These are phyloP conservation scores for Aplidium turbinatum DNA, from an alignment of 23 tunicate species.

Conservation along the genomic window DNA sequence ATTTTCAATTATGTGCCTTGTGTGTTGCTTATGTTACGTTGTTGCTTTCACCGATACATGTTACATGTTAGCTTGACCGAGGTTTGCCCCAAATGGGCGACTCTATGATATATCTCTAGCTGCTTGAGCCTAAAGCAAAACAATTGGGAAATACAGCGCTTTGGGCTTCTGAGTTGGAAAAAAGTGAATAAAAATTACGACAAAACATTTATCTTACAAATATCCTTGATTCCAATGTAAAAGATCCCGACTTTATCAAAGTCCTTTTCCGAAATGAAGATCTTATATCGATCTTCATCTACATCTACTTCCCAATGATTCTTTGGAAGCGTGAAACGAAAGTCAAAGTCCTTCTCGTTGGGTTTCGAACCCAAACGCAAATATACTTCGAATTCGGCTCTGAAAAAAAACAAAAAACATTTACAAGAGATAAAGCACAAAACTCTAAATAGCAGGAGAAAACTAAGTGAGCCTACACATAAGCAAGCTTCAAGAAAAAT, in stretches of 20 bases:
- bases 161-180: no score
- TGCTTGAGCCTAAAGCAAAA: no score
- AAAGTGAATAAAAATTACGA: no score
- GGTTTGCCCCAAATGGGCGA: no score
- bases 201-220: slow-evolving; percentile 64
- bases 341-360: slow-evolving; percentile 69
- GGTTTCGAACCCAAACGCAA: slow-evolving; percentile 69
- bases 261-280: slow-evolving; percentile 82
- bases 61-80: no score
- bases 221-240: slow-evolving; percentile 82
- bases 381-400: slow-evolving; percentile 79
- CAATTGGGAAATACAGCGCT: no score
- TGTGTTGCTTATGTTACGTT: no score
- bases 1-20: no score
- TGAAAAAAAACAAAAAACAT: slow-evolving; percentile 3
- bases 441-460: background rate
- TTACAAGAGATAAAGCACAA: background rate
- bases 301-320: slow-evolving; percentile 85
- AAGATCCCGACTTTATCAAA: slow-evolving; percentile 52
- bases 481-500: no score
- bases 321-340: slow-evolving; percentile 71
- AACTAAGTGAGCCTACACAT: no score
- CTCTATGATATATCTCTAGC: no score
- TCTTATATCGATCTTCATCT: slow-evolving; percentile 71
- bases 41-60: no score